Percentiles rank a stretch among this genome's conserved stretches.
Conservation (phyloP, 2,888 invertebrate genomes). For the Campoletis raptor region DNA sequence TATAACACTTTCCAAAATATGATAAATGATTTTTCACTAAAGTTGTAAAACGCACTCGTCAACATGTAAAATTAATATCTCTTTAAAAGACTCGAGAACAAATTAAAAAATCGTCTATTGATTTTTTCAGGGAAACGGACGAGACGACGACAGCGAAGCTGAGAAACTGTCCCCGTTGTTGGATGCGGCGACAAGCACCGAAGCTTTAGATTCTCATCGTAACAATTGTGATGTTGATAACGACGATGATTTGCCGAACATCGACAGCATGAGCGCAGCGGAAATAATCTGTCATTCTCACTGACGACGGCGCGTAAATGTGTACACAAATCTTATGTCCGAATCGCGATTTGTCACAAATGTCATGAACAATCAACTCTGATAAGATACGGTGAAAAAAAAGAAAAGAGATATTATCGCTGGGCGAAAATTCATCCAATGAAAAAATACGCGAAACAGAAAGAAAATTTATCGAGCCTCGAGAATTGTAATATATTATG, state of each 20-base stretch:
- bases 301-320: slow-evolving; percentile 74
- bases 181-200: slow-evolving; percentile 83
- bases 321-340: slow-evolving; percentile 72
- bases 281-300: slow-evolving; percentile 81
- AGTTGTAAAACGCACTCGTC: not conserved
- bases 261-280: slow-evolving; percentile 79
- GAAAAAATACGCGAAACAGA: not conserved
- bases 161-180: slow-evolving; percentile 93
- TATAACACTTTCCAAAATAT: not conserved
- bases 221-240: slow-evolving; percentile 80
- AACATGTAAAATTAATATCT: not conserved
- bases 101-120: slow-evolving; percentile 55
- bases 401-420: not conserved
- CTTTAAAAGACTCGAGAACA: not conserved
- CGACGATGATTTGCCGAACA: slow-evolving; percentile 82
- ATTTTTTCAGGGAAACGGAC: slow-evolving; percentile 82
- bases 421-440: not conserved
- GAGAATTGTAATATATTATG: slow-evolving; percentile 55
- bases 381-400: slow-evolving; percentile 16
- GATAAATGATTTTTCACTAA: not conserved
- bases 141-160: slow-evolving; percentile 93
- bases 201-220: slow-evolving; percentile 79
- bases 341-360: slow-evolving; percentile 67
- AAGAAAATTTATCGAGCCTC: not conserved
- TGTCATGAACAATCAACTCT: slow-evolving; percentile 56